Base-by-base conservation (phyloP, 2,113 vertebrate genomes). In the Potamarius usumacintae region DNA sequence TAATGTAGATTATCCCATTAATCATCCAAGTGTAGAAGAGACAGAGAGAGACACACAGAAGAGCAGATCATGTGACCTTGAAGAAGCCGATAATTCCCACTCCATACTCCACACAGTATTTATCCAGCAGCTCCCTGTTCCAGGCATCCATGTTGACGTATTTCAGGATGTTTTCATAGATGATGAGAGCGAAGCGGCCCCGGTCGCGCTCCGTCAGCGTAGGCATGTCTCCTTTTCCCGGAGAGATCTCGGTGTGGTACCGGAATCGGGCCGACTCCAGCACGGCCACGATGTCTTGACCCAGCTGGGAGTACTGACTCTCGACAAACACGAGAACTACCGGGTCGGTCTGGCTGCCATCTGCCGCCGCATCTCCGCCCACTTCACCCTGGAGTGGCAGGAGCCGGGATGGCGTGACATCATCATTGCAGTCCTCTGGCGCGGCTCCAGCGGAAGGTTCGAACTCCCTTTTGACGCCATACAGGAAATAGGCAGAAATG, bases 31-130 rank as follows among this genome's bases (percentile, higher is more conserved):
- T 65, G 18, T 9, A 82, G 55, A 89, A 80, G 42, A 86, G 69
- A 88, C 80, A 90, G 58, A 60, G 76, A 77, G 58, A 83, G 88
- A 72, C 90, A 42, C 42, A 42, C 42, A 42, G 42, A 42, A 93
- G 89, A 92, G 90, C 4, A 69, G 86, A 80, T 76, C 30, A 22
- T 10, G 92, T 67, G 92, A 99, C 98, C 97, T 99, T 99, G 94
- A 99, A 99, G 95, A 99, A 99, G 92, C 97, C 98, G 0, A 99
- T 96, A 94, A 99, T 99, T 90, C 98, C 98, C 90, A 99, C 98
- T 0, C 98, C 98, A 0, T 98, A 99, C 92, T 99, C 98, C 93
- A 99, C 97, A 0, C 98, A 99, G 94, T 99, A 99, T 86, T 99
- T 99, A 95, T 99, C 98, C 93, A 99, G 95, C 89, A 99, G 96